Conservation (phyloP, 2,797 vertebrate genomes). For the Mycteria americana region DNA sequence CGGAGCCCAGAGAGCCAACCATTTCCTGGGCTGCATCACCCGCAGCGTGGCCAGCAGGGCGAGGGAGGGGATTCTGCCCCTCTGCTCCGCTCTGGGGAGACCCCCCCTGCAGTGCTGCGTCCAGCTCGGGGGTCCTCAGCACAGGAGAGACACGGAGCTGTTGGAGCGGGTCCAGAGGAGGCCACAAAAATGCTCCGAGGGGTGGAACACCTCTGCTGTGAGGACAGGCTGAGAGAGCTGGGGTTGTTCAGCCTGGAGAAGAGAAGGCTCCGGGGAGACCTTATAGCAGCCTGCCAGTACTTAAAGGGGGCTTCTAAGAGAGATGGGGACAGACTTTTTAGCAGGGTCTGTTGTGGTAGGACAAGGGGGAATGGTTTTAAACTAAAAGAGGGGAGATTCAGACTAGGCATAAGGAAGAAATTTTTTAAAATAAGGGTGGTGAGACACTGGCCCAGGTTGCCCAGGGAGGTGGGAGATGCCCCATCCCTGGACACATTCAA, state of each 20-base stretch:
- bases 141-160: rapidly evolving
- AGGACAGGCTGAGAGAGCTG: background rate
- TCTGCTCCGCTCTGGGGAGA: background rate
- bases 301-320: rapidly evolving
- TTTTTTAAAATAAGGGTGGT: rapidly evolving
- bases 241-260: background rate
- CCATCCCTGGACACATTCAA: background rate
- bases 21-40: background rate
- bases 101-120: rapidly evolving
- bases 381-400: background rate
- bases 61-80: background rate
- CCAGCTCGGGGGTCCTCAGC: background rate
- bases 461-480: background rate
- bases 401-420: background rate
- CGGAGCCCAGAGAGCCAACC: background rate
- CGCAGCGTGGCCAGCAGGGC: rapidly evolving
- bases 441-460: rapidly evolving
- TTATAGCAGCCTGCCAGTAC: rapidly evolving
- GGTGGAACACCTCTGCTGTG: background rate
- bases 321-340: too few species aligned
- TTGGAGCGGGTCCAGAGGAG: background rate
- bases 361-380: too few species aligned
- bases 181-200: rapidly evolving
- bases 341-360: rapidly evolving
- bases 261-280: rapidly evolving